Evolutionary conservation across 2,113 vertebrate species (phyloP), one percentile per base, ranked within the genome.

Genomic region (Cyphomyrus plagiostoma): DNA sequence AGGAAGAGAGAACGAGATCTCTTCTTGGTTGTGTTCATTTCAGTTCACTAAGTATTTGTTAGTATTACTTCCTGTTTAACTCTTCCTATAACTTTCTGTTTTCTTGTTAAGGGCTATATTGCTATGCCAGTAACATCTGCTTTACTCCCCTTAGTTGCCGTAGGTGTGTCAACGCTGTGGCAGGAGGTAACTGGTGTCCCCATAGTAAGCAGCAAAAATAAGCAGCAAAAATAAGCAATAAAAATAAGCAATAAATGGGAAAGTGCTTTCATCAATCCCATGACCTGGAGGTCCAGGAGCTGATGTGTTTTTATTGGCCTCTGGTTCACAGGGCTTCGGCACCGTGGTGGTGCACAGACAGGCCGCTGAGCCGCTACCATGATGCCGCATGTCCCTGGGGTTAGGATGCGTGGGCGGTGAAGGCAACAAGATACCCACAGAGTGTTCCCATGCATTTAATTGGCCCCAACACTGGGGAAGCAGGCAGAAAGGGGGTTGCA

Each of bases 281-380:
- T 80, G 35, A 80, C 30, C 74, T 39, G 74, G 35, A 80, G 35
- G 74, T 39, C 6, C 35, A 39, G 17, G 15, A 19, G 30, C 30
- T 39, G 35, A 42, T 4, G 1, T 80, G 17, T 77, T 77, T 74
- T 77, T 39, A 39, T 77, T 39, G 35, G 70, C 70, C 70, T 39
- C 30, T 6, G 30, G 70, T 35, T 77, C 70, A 7, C 13, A 1
- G 15, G 70, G 26, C 35, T 1, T 77, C 35, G 5, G 11, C 8
- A 1, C 9, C 21, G 10, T 0, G 13, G 66, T 35, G n/a, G 66
- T 3, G 9, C 0, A 0, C 66, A 74, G 23, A 1, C 3, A 10
- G 66, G 26, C 66, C 66, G 26, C 66, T 35, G 35, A 30, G 9
- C 26, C 0, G 66, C 66, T 74, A 15, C 26, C 3, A 10, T 1